phyloP scores from a whole-genome alignment of 2,888 invertebrate species.

The Philaethria dido region DNA sequence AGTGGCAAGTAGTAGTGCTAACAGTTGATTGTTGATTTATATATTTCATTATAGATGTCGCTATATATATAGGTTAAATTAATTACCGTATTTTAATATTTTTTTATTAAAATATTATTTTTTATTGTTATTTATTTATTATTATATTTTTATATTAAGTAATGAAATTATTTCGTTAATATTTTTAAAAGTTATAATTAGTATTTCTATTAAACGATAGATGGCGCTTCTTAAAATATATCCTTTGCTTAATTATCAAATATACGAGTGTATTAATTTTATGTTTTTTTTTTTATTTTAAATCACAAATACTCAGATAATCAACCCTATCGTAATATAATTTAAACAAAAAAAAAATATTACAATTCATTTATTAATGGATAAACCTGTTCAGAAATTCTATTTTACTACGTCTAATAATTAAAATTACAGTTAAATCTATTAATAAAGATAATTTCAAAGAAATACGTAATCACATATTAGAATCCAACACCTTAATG shows the following conservation, averaged over 20 bases:
- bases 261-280: too few species aligned
- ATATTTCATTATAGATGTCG: slow-evolving; percentile 10
- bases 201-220: background rate
- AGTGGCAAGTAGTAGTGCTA: background rate
- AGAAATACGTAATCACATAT: slow-evolving; percentile 2
- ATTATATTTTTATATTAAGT: too few species aligned
- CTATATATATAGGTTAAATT: too few species aligned
- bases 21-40: background rate
- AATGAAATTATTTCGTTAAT: background rate
- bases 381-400: too few species aligned
- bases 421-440: background rate
- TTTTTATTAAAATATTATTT: background rate
- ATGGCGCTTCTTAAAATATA: background rate
- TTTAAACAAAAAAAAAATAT: too few species aligned
- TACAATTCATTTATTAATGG: too few species aligned
- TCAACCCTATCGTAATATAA: too few species aligned
- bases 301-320: too few species aligned
- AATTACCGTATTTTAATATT: too few species aligned
- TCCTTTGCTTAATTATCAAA: too few species aligned
- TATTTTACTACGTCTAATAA: too few species aligned
- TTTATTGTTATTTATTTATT: background rate
- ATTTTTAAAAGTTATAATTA: background rate
- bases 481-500: slow-evolving; percentile 11
- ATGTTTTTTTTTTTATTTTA: too few species aligned
- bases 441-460: background rate